Conservation (phyloP, 2,113 vertebrate species). For the Plectropomus leopardus region DNA sequence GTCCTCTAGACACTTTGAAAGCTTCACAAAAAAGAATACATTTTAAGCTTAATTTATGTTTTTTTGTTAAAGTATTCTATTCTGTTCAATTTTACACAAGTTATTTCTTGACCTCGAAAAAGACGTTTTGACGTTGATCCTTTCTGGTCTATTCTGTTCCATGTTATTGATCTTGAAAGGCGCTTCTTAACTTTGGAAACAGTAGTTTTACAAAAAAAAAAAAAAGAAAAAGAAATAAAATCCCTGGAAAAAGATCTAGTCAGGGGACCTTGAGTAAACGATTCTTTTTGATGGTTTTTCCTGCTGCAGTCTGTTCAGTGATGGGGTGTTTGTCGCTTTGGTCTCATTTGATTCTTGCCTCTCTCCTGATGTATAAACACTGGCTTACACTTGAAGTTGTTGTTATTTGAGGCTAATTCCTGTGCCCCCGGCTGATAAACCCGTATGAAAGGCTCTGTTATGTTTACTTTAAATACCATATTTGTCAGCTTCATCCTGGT, state of each 20-base stretch:
- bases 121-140: too few relatives aligned
- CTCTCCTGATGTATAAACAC: background rate
- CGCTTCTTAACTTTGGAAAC: too few relatives aligned
- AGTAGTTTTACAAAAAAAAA: too few relatives aligned
- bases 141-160: background rate
- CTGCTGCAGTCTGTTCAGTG: background rate
- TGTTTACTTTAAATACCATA: conserved; percentile 27
- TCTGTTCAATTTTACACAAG: too few relatives aligned
- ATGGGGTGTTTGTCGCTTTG: background rate
- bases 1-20: too few relatives aligned
- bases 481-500: conserved; percentile 15
- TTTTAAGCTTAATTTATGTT: too few relatives aligned
- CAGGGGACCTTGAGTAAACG: background rate
- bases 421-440: background rate
- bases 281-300: background rate
- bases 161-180: background rate
- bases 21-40: too few relatives aligned
- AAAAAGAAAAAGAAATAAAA: too few relatives aligned
- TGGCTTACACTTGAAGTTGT: background rate
- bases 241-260: background rate
- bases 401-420: background rate
- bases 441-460: background rate
- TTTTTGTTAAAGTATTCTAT: too few relatives aligned
- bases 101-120: too few relatives aligned
- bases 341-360: background rate